phyloP scores from a whole-genome alignment of 2,797 vertebrate genomes.

The Enteromius mattozi region DNA sequence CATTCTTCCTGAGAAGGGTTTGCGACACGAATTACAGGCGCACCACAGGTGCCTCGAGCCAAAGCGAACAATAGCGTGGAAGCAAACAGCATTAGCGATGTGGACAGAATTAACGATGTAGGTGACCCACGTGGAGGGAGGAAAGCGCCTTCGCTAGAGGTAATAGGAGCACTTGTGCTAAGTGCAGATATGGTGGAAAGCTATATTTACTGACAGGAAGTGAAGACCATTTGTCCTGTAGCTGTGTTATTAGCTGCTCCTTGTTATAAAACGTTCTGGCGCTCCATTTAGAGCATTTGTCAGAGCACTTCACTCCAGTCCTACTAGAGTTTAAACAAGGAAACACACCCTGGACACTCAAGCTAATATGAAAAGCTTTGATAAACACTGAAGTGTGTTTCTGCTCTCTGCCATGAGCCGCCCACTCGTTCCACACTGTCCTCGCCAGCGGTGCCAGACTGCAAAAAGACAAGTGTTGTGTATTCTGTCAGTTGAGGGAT shows the following conservation, averaged over 20 bases:
- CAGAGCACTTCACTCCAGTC: constrained; percentile 15
- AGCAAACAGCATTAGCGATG: constrained; percentile 31
- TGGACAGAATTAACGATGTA: constrained; percentile 39
- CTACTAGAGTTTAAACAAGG: constrained; percentile 26
- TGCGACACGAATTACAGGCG: constrained; percentile 6
- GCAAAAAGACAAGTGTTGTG: constrained; percentile 12
- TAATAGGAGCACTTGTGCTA: constrained; percentile 44
- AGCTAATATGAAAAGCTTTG: constrained; percentile 29
- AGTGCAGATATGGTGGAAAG: constrained; percentile 41
- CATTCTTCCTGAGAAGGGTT: background rate
- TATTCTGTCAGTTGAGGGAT: background rate
- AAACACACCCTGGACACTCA: background rate
- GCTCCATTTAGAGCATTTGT: constrained; percentile 24
- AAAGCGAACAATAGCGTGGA: constrained; percentile 13
- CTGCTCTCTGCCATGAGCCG: constrained; percentile 14
- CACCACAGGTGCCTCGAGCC: constrained; percentile 25
- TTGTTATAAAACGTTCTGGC: constrained; percentile 19
- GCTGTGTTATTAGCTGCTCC: constrained; percentile 32
- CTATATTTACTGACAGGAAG: constrained; percentile 41
- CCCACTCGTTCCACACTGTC: constrained; percentile 10
- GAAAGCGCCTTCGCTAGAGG: constrained; percentile 4
- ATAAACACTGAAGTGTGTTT: constrained; percentile 26
- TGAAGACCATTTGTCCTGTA: constrained; percentile 39
- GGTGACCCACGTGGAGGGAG: constrained; percentile 24
- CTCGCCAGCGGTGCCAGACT: background rate